Evolutionary conservation across 1,140 invertebrate genomes (phyloP).

Genomic region (Asbolus verrucosus): DNA sequence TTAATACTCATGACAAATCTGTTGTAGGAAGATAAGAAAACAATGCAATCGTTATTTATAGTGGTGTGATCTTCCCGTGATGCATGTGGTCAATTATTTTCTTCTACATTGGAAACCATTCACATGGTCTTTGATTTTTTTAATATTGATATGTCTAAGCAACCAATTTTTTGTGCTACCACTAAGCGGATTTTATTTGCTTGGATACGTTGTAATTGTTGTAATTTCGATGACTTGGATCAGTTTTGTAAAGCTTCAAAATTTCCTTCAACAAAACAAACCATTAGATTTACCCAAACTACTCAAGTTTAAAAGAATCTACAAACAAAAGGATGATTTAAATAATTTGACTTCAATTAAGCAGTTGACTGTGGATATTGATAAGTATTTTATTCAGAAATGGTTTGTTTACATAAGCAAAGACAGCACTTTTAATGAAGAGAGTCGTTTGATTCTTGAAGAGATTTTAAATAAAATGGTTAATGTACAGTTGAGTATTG

Average conservation of each 20-base stretch:
- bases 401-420: conserved; percentile 61
- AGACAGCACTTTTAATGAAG: conserved; percentile 57
- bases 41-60: background rate
- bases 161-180: conserved; percentile 15
- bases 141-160: conserved; percentile 20
- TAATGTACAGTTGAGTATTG: conserved; percentile 54
- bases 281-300: conserved; percentile 10
- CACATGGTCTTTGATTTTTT: conserved; percentile 10
- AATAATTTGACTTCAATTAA: conserved; percentile 54
- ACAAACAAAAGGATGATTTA: background rate
- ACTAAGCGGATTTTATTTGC: conserved; percentile 22
- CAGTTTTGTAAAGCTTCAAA: conserved; percentile 21
- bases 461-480: conserved; percentile 56
- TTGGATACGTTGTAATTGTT: conserved; percentile 18
- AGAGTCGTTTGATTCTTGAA: conserved; percentile 58
- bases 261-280: conserved; percentile 31
- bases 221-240: conserved; percentile 16
- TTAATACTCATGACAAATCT: conserved; percentile 22
- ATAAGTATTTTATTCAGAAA: conserved; percentile 59
- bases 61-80: background rate
- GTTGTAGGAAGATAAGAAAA: background rate
- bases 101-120: conserved; percentile 31
- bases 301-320: background rate
- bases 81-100: conserved; percentile 6
- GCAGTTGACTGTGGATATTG: conserved; percentile 57